Evolutionary conservation across 2,888 invertebrate species (phyloP), one percentile per base, ranked within the genome.

Genomic region (Cyclophora punctaria): DNA sequence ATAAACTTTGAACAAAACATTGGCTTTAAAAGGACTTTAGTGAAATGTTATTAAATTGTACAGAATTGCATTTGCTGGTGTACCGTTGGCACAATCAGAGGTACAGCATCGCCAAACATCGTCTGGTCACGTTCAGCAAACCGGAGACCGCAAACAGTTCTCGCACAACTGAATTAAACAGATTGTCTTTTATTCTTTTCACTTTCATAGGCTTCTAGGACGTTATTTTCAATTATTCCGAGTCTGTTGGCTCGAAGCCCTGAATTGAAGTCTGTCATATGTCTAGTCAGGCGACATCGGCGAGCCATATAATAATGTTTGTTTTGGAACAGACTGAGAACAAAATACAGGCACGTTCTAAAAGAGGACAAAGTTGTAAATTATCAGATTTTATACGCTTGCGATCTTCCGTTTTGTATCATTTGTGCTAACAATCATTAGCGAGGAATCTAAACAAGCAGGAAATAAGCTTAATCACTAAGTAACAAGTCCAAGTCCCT

Each of bases 111-210:
- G 63, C 63, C 71, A 72, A 76, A 70, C 67, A 66, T 72, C 69
- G 83, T 84, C 86, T 83, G 83, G 83, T 86, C 87, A 88, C 87
- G 86, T 87, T 85, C 84, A 59, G 77, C 79, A 83, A 84, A 86
- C 83, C 77, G 69, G 69, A 74, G 70, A 78, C 78, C 71, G 82
- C 85, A 84, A 84, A 85, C 85, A 83, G 77, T 78, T 76, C 67
- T 71, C 63, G 63, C 67, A 63, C 70, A 74, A 72, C 67, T 62
- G 70, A 80, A 82, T 80, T 75, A 78, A 78, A 72, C 66, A 64
- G 69, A 73, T 65, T 63, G 61, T 60, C 72, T 78, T 79, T 83
- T 72, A 59, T 60, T 77, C 68, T 72, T 80, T 78, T 76, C 69
- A 73, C 74, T 80, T 76, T 78, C 72, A 73, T 71, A 67, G 72